These are phyloP conservation scores for Doryteuthis pealeii DNA, from an alignment of 1,140 invertebrate genomes.

Conservation along the genomic window DNA sequence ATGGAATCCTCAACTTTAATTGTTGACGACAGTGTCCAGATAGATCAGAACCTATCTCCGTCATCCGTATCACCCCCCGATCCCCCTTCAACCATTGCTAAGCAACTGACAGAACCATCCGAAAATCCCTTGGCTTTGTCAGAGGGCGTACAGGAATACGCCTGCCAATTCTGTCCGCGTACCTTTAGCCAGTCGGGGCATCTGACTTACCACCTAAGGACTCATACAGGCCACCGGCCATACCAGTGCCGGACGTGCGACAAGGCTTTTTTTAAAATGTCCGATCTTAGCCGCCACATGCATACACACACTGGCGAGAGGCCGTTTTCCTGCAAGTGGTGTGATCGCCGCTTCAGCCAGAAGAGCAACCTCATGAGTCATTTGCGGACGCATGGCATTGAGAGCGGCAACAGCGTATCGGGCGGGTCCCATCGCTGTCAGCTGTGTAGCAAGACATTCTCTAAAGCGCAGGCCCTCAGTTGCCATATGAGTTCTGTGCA, in stretches of 20 bases:
- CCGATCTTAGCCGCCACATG: slow-evolving; percentile 26
- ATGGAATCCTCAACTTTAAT: too few relatives aligned
- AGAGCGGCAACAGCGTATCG: neutral
- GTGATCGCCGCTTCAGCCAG: slow-evolving; percentile 86
- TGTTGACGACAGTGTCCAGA: too few relatives aligned
- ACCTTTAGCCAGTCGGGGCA: neutral
- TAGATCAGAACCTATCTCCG: too few relatives aligned
- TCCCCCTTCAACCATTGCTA: too few relatives aligned
- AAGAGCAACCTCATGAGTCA: slow-evolving; percentile 84
- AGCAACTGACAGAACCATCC: too few relatives aligned
- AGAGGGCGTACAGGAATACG: neutral
- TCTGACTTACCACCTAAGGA: neutral
- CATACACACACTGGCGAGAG: slow-evolving; percentile 78
- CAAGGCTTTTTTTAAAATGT: slow-evolving; percentile 17
- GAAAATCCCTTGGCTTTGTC: too few relatives aligned
- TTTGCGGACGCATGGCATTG: slow-evolving; percentile 16
- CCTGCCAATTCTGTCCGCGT: neutral
- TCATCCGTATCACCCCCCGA: too few relatives aligned
- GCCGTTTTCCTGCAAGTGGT: slow-evolving; percentile 84
- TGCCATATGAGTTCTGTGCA: neutral
- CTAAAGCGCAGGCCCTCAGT: neutral
- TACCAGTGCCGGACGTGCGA: slow-evolving; percentile 14
- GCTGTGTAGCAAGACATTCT: neutral
- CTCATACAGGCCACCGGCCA: neutral
- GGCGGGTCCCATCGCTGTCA: neutral